These are phyloP conservation scores for Chitala chitala DNA, from an alignment of 2,113 vertebrate genomes.

Conservation along the genomic window DNA sequence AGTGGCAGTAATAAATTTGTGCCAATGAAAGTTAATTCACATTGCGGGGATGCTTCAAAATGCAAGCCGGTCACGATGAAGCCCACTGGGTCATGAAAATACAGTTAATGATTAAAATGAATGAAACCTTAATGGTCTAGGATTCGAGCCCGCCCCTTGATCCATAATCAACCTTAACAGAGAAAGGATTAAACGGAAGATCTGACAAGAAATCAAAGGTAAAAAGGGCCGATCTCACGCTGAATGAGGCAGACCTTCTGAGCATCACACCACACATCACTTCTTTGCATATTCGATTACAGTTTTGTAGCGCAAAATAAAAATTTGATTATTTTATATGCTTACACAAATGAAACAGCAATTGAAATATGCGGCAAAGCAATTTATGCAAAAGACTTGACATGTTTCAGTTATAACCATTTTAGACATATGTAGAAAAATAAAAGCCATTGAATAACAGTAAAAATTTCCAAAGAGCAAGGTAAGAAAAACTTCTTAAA, in stretches of 20 bases:
- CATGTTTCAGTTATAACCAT: too few relatives aligned
- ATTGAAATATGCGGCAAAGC: too few relatives aligned
- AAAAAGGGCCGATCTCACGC: neutral
- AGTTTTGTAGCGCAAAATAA: neutral
- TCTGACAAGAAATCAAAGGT: neutral
- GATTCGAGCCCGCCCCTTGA: neutral
- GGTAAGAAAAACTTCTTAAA: neutral
- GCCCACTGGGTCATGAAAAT: neutral
- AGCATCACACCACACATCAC: neutral
- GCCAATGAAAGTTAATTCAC: neutral
- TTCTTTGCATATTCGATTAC: neutral
- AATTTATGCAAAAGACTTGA: too few relatives aligned
- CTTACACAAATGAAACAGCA: too few relatives aligned
- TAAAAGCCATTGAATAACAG: neutral
- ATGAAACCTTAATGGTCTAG: neutral
- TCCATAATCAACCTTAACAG: neutral
- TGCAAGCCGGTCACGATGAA: neutral
- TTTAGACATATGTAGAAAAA: neutral
- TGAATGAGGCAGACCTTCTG: neutral
- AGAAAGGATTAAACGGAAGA: neutral
- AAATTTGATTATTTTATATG: too few relatives aligned
- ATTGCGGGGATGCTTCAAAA: neutral
- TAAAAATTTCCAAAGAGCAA: neutral
- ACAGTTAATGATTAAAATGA: neutral
- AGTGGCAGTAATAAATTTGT: too few relatives aligned